These are phyloP conservation scores for Amphiprion ocellaris DNA, from an alignment of 2,113 vertebrate species.

Conservation along the genomic window DNA sequence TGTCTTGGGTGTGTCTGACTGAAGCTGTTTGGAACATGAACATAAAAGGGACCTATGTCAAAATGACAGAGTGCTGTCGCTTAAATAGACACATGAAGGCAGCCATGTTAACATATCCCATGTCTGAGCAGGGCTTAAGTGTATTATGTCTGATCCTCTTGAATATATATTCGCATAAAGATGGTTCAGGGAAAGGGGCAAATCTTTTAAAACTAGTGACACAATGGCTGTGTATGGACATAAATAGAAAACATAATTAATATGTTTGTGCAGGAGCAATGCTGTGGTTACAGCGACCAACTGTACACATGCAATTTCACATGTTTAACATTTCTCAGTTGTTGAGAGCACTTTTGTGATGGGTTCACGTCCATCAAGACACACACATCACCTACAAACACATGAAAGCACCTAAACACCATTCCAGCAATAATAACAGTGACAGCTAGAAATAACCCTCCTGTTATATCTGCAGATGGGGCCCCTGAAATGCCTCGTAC, in stretches of 20 bases:
- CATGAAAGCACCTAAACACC: slow-evolving; percentile 11
- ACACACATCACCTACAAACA: not conserved
- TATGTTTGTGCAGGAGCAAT: not conserved
- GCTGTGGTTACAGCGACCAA: not conserved
- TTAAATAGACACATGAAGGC: too few species aligned
- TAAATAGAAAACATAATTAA: not conserved
- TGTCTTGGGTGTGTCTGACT: too few species aligned
- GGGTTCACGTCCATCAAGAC: not conserved
- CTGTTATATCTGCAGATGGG: slow-evolving; percentile 31
- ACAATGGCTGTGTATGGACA: not conserved
- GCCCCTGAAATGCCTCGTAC: not conserved
- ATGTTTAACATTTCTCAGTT: too few species aligned
- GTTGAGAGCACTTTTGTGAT: slow-evolving; percentile 4
- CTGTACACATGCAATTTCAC: too few species aligned
- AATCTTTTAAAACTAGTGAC: not conserved
- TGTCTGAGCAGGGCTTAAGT: too few species aligned
- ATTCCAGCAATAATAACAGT: slow-evolving; percentile 17
- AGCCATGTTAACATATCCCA: too few species aligned
- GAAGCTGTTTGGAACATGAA: too few species aligned
- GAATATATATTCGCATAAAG: too few species aligned
- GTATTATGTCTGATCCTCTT: too few species aligned
- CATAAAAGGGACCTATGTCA: too few species aligned
- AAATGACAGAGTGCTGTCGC: too few species aligned
- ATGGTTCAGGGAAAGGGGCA: not conserved
- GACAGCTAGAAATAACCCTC: slow-evolving; percentile 28